Conservation (phyloP, 2,888 invertebrate genomes). For the Eucriotettix oculatus region DNA sequence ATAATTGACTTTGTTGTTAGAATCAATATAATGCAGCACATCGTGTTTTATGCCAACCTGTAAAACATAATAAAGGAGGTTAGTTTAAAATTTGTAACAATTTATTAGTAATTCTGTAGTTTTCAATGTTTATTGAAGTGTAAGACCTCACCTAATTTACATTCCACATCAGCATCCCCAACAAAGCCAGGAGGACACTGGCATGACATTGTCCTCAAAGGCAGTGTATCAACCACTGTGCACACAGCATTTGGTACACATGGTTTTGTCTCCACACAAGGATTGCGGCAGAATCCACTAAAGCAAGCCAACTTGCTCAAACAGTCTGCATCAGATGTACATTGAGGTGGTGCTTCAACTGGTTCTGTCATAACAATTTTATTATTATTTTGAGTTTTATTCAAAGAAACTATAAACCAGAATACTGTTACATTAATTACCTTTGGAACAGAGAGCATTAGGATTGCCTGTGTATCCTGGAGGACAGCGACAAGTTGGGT, state of each 20-base stretch:
- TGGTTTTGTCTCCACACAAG: conserved; percentile 58
- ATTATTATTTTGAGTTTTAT: not conserved
- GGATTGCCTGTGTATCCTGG: conserved; percentile 70
- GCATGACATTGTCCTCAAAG: conserved; percentile 75
- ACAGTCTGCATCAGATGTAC: conserved; percentile 67
- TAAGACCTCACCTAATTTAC: conserved; percentile 46
- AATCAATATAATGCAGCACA: too few species aligned
- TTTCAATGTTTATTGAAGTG: not conserved
- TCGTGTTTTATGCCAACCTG: too few species aligned
- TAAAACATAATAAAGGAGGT: too few species aligned
- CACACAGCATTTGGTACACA: conserved; percentile 70
- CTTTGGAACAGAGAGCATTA: conserved; percentile 42
- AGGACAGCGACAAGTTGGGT: conserved; percentile 63
- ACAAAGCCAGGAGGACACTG: conserved; percentile 66
- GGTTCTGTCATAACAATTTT: not conserved
- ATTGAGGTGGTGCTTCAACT: conserved; percentile 34
- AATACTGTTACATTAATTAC: conserved; percentile 23
- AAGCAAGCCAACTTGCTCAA: conserved; percentile 74
- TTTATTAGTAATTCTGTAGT: not conserved
- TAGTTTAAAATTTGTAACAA: too few species aligned
- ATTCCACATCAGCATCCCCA: conserved; percentile 75
- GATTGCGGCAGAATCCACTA: conserved; percentile 60
- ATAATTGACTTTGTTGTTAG: too few species aligned
- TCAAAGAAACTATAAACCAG: not conserved
- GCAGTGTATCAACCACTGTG: conserved; percentile 68